phyloP scores from a whole-genome alignment of 2,888 invertebrate species.

The Dryococelus australis region DNA sequence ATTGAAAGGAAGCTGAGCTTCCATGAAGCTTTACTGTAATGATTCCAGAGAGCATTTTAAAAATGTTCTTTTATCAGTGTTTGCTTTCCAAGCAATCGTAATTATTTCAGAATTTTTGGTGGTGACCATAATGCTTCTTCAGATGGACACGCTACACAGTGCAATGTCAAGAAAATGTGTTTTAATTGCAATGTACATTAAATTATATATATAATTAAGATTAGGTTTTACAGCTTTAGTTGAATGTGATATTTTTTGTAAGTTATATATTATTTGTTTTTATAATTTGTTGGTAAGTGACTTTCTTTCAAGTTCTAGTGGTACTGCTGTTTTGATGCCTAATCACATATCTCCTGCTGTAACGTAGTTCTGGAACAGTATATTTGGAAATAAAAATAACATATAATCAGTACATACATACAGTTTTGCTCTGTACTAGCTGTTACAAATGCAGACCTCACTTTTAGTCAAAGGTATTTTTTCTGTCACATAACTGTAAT shows the following conservation, averaged over 20 bases:
- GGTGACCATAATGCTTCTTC: slow-evolving; percentile 34
- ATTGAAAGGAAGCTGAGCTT: slow-evolving; percentile 44
- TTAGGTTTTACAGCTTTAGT: slow-evolving; percentile 55
- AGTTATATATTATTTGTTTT: slow-evolving; percentile 28
- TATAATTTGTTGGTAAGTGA: slow-evolving; percentile 30
- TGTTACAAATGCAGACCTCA: background rate
- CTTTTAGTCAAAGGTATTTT: background rate
- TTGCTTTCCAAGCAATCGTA: slow-evolving; percentile 32
- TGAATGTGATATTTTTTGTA: slow-evolving; percentile 40
- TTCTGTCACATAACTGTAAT: background rate
- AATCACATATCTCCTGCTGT: background rate
- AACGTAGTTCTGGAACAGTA: background rate
- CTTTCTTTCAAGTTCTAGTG: background rate
- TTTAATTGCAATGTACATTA: slow-evolving; percentile 49
- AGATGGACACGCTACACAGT: slow-evolving; percentile 40
- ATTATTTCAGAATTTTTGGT: slow-evolving; percentile 18
- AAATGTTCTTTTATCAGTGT: slow-evolving; percentile 41
- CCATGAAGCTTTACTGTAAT: slow-evolving; percentile 43
- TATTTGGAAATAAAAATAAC: background rate
- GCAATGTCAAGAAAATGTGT: slow-evolving; percentile 42
- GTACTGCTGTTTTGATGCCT: background rate
- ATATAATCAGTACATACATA: background rate
- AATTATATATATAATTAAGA: slow-evolving; percentile 57
- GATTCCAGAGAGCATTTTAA: slow-evolving; percentile 41
- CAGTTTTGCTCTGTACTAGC: background rate